Evolutionary conservation across 2,113 vertebrate genomes (phyloP), one percentile per base, ranked within the genome.

Genomic region (Vanacampus margaritifer): DNA sequence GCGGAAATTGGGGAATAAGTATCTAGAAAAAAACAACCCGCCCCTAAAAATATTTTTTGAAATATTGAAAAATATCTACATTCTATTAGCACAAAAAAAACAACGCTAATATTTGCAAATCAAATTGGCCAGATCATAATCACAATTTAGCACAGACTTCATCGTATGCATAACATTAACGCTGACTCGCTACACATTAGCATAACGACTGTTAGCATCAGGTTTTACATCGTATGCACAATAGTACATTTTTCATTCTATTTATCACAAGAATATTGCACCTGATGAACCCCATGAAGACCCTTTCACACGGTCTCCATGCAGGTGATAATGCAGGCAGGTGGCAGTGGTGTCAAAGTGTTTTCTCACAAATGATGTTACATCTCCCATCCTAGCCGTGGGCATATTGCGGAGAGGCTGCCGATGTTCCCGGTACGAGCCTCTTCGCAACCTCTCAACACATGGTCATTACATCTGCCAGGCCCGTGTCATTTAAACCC

Each of bases 381-480:
- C 79, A 82, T 76, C 73, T 82, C 79, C 86, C 80, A 86, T 80
- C 53, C 62, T 66, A 77, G 79, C 76, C 75, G 32, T 76, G 82
- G 86, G 72, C 74, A 85, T 76, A 78, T 84, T 46, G 82, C 81
- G 85, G 81, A 87, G 79, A 80, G 76, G 84, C 57, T 83, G 84
- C 84, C 81, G 82, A 87, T 83, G 81, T 84, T 81, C 83, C 72
- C 71, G n/a, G 6, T 75, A 72, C 75, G 46, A 65, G 74, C 86
- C 80, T 86, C 85, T 84, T 86, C 83, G 78, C 85, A 84, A 78
- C 76, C 82, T 80, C 65, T 87, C 79, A 84, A 77, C 84, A 72
- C 74, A 12, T 83, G 60, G 67, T 85, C 83, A 84, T 86, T 80
- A 67, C 77, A 85, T 74, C 68, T 57, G 67, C 78, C 83, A 79